phyloP scores from a whole-genome alignment of 2,797 vertebrate species.

The Sciurus vulgaris region DNA sequence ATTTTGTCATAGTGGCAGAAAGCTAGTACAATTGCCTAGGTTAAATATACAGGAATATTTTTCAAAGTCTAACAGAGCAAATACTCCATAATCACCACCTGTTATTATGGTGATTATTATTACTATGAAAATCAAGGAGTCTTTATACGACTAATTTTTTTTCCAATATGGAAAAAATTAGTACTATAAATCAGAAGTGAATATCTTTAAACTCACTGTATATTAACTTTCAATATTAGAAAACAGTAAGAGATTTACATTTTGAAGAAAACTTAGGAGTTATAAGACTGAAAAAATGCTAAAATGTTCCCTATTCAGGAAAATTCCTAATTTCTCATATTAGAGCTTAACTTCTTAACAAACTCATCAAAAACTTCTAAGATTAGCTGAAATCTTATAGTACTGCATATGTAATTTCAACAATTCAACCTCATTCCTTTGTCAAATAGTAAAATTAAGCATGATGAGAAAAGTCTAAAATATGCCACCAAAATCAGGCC shows the following conservation, averaged over 20 bases:
- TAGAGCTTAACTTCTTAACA: not conserved
- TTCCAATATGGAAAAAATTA: not conserved
- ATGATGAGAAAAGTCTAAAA: not conserved
- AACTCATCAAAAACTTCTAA: conserved; percentile 18
- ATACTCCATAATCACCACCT: not conserved
- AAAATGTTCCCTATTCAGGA: conserved; percentile 34
- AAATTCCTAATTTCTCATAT: conserved; percentile 3
- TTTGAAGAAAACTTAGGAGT: conserved; percentile 1
- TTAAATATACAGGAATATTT: not conserved
- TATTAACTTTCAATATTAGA: conserved; percentile 15
- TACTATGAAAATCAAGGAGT: not conserved
- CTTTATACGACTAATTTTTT: not conserved
- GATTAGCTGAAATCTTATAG: not conserved
- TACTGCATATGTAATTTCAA: not conserved
- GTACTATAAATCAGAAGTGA: not conserved
- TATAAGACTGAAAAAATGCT: conserved; percentile 5
- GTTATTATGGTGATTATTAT: not conserved
- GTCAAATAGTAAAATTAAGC: not conserved
- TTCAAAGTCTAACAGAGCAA: not conserved
- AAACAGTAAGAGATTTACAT: not conserved
- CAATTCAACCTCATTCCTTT: not conserved
- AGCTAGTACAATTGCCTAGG: not conserved
- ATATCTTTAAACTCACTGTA: not conserved
- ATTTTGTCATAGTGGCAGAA: not conserved
- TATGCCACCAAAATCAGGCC: not conserved